Evolutionary conservation across 2,797 vertebrate species (phyloP).

Genomic region (Sebastes oblongus): DNA sequence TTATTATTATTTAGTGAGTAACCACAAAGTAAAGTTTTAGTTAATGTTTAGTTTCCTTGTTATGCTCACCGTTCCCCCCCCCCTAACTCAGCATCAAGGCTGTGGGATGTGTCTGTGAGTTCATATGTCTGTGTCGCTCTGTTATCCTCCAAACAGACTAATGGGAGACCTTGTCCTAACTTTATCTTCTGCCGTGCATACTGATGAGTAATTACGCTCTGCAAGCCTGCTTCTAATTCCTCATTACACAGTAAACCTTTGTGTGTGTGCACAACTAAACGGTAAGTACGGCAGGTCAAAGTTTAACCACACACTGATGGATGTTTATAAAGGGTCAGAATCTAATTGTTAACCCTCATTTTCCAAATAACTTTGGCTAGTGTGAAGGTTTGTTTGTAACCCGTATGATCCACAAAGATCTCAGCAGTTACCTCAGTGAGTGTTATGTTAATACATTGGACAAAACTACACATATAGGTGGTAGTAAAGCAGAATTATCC

Average conservation of each 20-base stretch:
- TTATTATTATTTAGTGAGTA: not conserved
- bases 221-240: not conserved
- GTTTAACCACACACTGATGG: not conserved
- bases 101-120: not conserved
- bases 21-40: no score
- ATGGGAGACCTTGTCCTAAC: conserved; percentile 8
- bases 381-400: not conserved
- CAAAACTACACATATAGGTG: not conserved
- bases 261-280: not conserved
- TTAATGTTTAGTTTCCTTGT: not conserved
- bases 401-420: not conserved
- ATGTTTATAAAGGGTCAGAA: not conserved
- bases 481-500: not conserved
- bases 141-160: not conserved
- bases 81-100: not conserved
- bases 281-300: not conserved
- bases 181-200: not conserved
- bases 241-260: not conserved
- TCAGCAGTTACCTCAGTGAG: not conserved
- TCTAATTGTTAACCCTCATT: not conserved
- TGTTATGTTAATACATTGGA: not conserved
- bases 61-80: no score
- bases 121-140: no score
- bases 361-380: not conserved
- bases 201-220: not conserved